Conservation (phyloP, 2,888 invertebrate genomes). For the Agonopterix arenella region DNA sequence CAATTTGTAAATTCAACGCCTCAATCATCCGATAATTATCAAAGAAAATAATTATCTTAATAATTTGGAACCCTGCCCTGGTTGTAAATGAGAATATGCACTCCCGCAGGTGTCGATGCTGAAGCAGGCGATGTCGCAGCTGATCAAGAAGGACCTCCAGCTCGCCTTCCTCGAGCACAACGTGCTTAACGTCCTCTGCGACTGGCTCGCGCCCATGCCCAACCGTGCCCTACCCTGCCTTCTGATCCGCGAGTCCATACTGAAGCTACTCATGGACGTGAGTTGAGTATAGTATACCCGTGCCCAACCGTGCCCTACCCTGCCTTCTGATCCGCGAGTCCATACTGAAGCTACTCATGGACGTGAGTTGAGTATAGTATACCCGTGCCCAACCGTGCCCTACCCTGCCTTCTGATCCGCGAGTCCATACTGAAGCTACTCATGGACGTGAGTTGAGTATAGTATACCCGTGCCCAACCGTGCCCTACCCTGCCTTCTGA, state of each 20-base stretch:
- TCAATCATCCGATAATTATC: no score
- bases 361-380: neutral
- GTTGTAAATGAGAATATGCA: no score
- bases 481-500: neutral
- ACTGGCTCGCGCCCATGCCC: constrained; percentile 99
- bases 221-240: constrained; percentile 97
- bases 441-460: no score
- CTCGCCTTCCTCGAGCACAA: constrained; percentile 98
- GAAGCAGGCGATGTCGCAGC: constrained; percentile 90
- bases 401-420: constrained; percentile 84
- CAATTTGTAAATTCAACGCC: no score
- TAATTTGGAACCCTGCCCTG: no score
- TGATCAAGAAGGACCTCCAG: constrained; percentile 96
- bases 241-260: constrained; percentile 91
- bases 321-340: constrained; percentile 94
- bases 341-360: constrained; percentile 84
- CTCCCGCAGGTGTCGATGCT: constrained; percentile 84
- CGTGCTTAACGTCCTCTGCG: constrained; percentile 91
- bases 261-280: constrained; percentile 80
- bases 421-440: constrained; percentile 82
- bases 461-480: no score
- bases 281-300: constrained; percentile 82
- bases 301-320: constrained; percentile 98
- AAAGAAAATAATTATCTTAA: no score
- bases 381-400: constrained; percentile 97